Conservation (phyloP, 1,140 invertebrate genomes). For the Caenorhabditis brenneri region DNA sequence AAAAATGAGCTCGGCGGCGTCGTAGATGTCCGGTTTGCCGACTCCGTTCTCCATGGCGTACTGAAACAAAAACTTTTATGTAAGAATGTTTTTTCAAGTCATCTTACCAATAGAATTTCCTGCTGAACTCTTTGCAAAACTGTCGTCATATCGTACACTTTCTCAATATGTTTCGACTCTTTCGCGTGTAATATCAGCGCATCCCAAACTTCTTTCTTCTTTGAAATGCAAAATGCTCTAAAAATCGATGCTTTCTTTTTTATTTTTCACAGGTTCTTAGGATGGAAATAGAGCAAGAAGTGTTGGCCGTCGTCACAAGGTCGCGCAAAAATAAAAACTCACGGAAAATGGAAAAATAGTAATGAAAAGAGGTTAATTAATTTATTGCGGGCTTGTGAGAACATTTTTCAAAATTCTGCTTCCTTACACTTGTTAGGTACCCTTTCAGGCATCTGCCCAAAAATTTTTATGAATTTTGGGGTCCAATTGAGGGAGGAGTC, state of each 20-base stretch:
- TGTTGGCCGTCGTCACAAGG: too few species aligned
- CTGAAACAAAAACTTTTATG: background rate
- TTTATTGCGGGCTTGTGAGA: too few species aligned
- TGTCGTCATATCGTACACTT: slow-evolving; percentile 29
- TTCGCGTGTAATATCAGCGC: background rate
- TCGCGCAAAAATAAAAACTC: too few species aligned
- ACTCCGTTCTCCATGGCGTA: background rate
- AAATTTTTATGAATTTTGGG: too few species aligned
- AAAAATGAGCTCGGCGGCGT: slow-evolving; percentile 7
- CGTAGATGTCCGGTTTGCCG: background rate
- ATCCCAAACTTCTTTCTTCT: slow-evolving; percentile 16
- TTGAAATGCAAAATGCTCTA: background rate
- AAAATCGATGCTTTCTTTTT: background rate
- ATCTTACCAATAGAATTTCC: background rate
- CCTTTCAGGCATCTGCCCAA: too few species aligned
- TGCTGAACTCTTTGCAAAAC: background rate
- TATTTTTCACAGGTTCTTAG: too few species aligned
- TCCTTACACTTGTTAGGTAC: too few species aligned
- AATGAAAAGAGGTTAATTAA: too few species aligned
- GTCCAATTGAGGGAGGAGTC: too few species aligned
- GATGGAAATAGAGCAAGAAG: too few species aligned
- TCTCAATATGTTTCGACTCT: background rate
- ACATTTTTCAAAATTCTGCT: too few species aligned
- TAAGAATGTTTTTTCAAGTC: background rate
- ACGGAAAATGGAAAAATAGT: too few species aligned